Base-by-base conservation (phyloP, 1,140 invertebrate genomes). In the Drosophila guanche region DNA sequence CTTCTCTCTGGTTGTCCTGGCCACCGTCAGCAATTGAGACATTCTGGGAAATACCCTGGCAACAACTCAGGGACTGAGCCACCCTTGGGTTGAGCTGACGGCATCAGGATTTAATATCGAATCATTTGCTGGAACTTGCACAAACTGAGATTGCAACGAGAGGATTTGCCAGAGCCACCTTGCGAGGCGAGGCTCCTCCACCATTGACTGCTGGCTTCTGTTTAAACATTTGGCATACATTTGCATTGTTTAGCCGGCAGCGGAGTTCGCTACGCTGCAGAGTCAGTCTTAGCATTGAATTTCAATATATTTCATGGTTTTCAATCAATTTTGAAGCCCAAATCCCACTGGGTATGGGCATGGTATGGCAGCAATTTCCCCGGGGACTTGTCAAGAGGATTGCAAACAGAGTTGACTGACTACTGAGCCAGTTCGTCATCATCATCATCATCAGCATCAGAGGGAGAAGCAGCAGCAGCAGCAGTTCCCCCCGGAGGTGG, bases 291-390 rank as follows among this genome's bases (percentile, higher is more conserved):
- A 84, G 76, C 80, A 85, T 84, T 85, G 76, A 85, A 80, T 85
- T 85, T 85, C 81, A 85, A 85, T 85, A 81, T 70, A 86, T 86
- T 86, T 86, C 83, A 86, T 83, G 81, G 78, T 68, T 86, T 83
- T 86, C 83, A 86, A 86, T 86, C 81, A 86, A 88, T 88, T 88
- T 88, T 86, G 76, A 80, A 76, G 76, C 54, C 68, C 52, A 57
- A 70, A 52, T 74, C 74, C 58, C 69, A 59, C 50, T 54, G 58
- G 81, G 68, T 47, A 61, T 37, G 33, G 33, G 10, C 6, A 12
- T 14, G 2, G 7, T 5, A 33, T 27, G 63, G 57, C 62, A 63
- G 43, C 76, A 72, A 56, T 70, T 70, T 52, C 77, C 81, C 51
- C 47, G 48, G 71, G 81, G 78, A 77, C 61, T 69, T 86, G 77